Base-by-base conservation (phyloP, 2,888 invertebrate genomes). In the Andrena haemorrhoa region DNA sequence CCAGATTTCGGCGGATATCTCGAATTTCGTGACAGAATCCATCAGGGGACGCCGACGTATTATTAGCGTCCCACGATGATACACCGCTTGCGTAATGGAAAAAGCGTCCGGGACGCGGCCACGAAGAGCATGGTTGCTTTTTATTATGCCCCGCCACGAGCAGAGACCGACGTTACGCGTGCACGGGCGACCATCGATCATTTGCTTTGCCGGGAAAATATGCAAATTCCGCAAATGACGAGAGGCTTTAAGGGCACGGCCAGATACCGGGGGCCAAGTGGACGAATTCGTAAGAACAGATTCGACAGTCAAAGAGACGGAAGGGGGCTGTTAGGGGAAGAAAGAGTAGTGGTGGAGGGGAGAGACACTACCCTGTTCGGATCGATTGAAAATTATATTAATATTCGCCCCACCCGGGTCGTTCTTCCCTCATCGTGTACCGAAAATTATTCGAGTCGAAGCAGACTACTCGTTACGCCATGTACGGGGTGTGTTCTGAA, bases 371-470 rank as follows among this genome's bases (percentile, higher is more conserved):
- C 56, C 56, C 2, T 29, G 12, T 12, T 47, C 33, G 73, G 71
- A 72, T 80, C 72, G 80, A 80, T 75, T 51, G 71, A 75, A 82
- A 80, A 82, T 82, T 80, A 33, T 80, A 82, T 75, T 72, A 65
- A 80, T 82, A 75, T 80, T 79, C 69, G 49, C 31, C 20, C 60
- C 63, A 41, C n/a, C 51, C 47, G 8, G 12, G 10, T n/a, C 41
- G 35, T 16, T 65, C 47, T 81, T 29, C 68, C 68, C 58, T 60
- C 26, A 26, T 56, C 56, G 31, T 31, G 60, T 60, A 31, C 60
- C 60, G 60, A 60, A 60, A 60, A 60, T 60, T 60, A 60, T 60
- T 60, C 60, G 31, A 26, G 56, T 12, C n/a, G 60, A 31, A 60
- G 60, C 60, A 31, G 60, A 60, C 60, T 60, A 60, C 16, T 31